Base-by-base conservation (phyloP, 1,140 invertebrate genomes). In the Nautilus pompilius region DNA sequence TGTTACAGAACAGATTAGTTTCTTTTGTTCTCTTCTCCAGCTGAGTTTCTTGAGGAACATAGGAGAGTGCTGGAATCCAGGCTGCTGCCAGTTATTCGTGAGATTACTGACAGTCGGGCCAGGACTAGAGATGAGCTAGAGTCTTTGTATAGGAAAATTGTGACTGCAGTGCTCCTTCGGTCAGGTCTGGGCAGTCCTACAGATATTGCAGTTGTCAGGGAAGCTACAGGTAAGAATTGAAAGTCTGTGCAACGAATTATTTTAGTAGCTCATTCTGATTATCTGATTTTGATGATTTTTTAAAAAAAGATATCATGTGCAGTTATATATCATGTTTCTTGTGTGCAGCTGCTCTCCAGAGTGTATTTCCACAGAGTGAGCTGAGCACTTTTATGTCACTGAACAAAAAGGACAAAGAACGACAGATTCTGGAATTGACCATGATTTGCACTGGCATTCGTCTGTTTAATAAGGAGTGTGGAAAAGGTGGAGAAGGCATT, bases 361-460 rank as follows among this genome's bases (percentile, higher is more conserved):
- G 90, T 76, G 86, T 92, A 6, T 89, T 91, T 71, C 86, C 88
- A 5, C 83, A 87, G 55, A 86, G 87, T 1, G 91, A 92, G 71
- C 74, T 91, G 15, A 84, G 84, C 48, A 81, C 86, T 5, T 91
- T 90, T 67, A 83, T 89, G 34, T 78, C 83, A 17, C 72, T 89
- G 41, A 82, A 85, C 1, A 84, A 84, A 63, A 66, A 71, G 45
- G 57, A 84, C 78, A 68, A 83, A 65, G 82, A 83, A 65, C 75
- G 80, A 69, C 82, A 84, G 66, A 71, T 84, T 3, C 62, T 80
- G 59, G 82, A 84, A 64, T 62, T 84, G 24, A 83, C 78, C 24
- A 75, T 79, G 75, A 83, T 83, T 62, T 79, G 83, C 4, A 81
- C 80, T 57, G 82, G 82, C 29, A 83, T 84, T 49, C 66, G 82